These are phyloP conservation scores for Serrognathus titanus DNA, from an alignment of 2,888 invertebrate species.

Conservation along the genomic window DNA sequence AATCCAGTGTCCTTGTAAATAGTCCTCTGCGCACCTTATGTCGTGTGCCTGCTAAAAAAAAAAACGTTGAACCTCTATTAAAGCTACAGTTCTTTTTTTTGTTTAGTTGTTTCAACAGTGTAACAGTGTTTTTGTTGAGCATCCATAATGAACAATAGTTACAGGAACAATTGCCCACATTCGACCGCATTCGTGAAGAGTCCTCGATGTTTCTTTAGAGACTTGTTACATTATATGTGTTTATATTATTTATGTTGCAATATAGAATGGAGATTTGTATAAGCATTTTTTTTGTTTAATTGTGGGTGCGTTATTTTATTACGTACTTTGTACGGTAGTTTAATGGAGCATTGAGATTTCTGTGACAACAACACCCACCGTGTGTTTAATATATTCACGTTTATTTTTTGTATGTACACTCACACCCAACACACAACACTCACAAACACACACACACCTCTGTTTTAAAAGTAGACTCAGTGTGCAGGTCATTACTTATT, in stretches of 20 bases:
- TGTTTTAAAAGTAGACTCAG: constrained; percentile 14
- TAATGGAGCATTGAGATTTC: neutral
- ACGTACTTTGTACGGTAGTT: neutral
- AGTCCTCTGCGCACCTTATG: constrained; percentile 44
- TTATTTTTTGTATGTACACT: constrained; percentile 8
- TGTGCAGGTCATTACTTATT: constrained; percentile 18
- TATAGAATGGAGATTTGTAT: constrained; percentile 20
- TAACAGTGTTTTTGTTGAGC: constrained; percentile 32
- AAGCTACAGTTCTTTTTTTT: constrained; percentile 33
- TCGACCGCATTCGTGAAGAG: constrained; percentile 48
- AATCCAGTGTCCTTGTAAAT: constrained; percentile 40
- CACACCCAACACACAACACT: no score
- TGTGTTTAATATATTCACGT: constrained; percentile 13
- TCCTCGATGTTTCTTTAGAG: constrained; percentile 16
- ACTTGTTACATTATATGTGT: constrained; percentile 19
- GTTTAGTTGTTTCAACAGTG: constrained; percentile 36
- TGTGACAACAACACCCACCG: constrained; percentile 7
- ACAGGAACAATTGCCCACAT: constrained; percentile 47
- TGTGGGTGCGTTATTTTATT: constrained; percentile 26
- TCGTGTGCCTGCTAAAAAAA: constrained; percentile 43
- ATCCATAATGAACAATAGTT: constrained; percentile 48
- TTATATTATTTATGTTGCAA: constrained; percentile 37
- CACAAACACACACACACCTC: constrained; percentile 16
- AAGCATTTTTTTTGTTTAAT: constrained; percentile 22
- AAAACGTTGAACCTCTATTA: constrained; percentile 37